Conservation (phyloP, 2,113 vertebrate genomes). For the Tragelaphus strepsiceros region DNA sequence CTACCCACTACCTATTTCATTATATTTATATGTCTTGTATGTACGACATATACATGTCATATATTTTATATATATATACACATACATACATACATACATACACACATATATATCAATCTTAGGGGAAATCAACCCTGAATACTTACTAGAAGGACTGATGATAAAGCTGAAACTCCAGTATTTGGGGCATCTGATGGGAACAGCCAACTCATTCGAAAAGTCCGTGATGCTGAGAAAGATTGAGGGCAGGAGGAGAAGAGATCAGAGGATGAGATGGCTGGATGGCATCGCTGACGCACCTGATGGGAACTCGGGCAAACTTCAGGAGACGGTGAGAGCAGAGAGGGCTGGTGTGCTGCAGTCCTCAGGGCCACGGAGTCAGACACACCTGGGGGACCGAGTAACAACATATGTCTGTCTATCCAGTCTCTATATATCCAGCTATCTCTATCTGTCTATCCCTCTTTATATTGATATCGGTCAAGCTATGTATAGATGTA, state of each 20-base stretch:
- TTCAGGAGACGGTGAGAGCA: background rate
- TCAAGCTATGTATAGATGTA: background rate
- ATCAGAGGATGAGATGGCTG: background rate
- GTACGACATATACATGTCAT: too few species aligned
- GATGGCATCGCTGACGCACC: background rate
- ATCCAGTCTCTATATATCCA: background rate
- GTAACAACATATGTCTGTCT: background rate
- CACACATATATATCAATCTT: background rate
- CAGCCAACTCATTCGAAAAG: background rate
- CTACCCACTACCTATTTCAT: background rate
- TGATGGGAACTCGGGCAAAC: background rate
- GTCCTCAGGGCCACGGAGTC: background rate
- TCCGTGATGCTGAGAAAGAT: background rate
- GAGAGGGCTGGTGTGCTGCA: background rate
- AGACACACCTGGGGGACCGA: background rate
- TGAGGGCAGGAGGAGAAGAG: background rate
- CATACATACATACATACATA: fast-evolving
- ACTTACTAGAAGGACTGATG: background rate
- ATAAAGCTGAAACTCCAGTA: background rate
- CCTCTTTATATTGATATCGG: background rate
- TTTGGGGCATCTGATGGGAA: background rate
- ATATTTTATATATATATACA: too few species aligned
- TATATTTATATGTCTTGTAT: background rate
- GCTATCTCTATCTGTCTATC: background rate
- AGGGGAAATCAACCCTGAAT: background rate